Percentiles rank a stretch among this genome's conserved stretches.
Evolutionary conservation across 1,140 invertebrate species (phyloP).

Genomic region (Lepidotrigona ventralis): DNA sequence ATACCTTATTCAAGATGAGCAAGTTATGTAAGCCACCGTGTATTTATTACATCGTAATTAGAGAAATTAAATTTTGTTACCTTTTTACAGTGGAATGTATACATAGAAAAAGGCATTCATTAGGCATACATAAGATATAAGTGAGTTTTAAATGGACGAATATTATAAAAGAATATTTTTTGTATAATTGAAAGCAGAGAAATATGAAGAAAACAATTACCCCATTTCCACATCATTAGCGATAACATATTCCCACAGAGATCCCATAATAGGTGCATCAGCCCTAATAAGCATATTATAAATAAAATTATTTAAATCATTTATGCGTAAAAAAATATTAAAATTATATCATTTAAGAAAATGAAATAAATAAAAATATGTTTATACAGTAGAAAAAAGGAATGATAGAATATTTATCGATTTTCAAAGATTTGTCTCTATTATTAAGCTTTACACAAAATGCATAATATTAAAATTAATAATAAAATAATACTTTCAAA

Average conservation of each 20-base stretch:
- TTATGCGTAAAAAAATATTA: conserved; percentile 26
- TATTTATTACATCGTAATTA: no score
- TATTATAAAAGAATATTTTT: no score
- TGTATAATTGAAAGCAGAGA: background rate
- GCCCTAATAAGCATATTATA: conserved; percentile 86
- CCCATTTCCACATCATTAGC: conserved; percentile 88
- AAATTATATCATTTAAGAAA: conserved; percentile 27
- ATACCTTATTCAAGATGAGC: no score
- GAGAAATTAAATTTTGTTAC: no score
- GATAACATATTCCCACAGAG: conserved; percentile 95
- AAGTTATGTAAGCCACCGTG: no score
- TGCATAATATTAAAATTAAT: background rate
- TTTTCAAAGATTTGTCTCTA: conserved; percentile 32
- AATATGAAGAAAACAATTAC: conserved; percentile 81
- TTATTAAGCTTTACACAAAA: background rate
- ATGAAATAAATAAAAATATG: conserved; percentile 22
- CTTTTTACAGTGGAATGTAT: no score
- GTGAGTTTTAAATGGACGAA: no score
- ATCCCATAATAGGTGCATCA: conserved; percentile 96
- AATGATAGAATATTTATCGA: conserved; percentile 50
- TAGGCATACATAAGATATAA: no score
- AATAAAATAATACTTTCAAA: background rate
- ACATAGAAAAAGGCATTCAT: no score
- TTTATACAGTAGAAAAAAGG: conserved; percentile 10
- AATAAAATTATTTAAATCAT: conserved; percentile 51